Base-by-base conservation (phyloP, 2,888 invertebrate species). In the Eledona agricola region DNA sequence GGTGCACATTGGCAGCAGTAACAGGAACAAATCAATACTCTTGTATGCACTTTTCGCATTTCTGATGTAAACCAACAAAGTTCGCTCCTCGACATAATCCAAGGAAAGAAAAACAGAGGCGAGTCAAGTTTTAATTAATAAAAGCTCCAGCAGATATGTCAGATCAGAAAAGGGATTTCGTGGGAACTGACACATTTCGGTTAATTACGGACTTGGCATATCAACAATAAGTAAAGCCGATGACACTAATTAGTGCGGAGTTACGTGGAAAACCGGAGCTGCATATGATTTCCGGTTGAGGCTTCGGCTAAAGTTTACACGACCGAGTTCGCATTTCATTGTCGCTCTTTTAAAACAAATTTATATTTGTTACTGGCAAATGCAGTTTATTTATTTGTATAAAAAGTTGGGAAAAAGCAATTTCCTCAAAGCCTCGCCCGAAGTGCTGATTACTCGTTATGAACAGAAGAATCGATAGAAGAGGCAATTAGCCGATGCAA, bases 201-300 rank as follows among this genome's bases (percentile, higher is more conserved):
- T 46, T 35, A 43, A 43, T 28, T 29, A 31, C 31, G 43, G 23
- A 28, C 13, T 5, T 2, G 16, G 25, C 28, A 28, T 5, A 4
- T 35, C 26, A 29, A 29, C 42, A 42, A 42, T 35, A 37, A 35
- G 28, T 28, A 42, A 57, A 58, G 59, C 58, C 58, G 60, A 63
- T 60, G 60, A 62, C 60, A 61, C 59, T 64, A 63, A 64, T 63
- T 60, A 59, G 59, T 54, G 60, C 58, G 62, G 58, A 62, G 55
- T 62, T 59, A 54, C 55, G 46, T 51, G 47, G 47, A 54, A 55
- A 60, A 42, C 42, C 56, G 52, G 57, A 60, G 60, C 57, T 64
- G 59, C 59, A 63, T 57, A 62, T 57, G 63, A 62, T 66, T 62
- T 63, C 50, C 55, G 43, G 51, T 51, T 50, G 54, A 43, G 51